Conservation (phyloP, 2,113 vertebrate species). For the Elaphurus davidianus region DNA sequence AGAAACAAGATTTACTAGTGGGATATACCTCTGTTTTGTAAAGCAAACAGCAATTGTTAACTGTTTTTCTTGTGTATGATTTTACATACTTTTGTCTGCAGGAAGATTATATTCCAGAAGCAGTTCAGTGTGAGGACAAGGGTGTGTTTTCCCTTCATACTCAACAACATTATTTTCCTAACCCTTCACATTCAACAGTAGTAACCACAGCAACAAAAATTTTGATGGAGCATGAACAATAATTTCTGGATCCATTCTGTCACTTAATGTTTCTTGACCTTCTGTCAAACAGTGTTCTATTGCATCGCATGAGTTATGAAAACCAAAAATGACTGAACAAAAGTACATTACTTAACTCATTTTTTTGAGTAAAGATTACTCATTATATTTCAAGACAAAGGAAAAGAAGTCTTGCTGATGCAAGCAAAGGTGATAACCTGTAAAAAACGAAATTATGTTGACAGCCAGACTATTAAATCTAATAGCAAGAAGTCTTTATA, state of each 20-base stretch:
- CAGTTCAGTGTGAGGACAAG: not conserved
- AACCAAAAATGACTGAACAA: not conserved
- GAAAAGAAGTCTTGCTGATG: constrained; percentile 27
- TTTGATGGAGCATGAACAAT: not conserved
- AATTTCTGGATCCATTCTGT: not conserved
- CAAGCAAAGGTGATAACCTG: constrained; percentile 20
- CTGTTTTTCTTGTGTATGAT: not conserved
- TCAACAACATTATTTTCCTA: not conserved
- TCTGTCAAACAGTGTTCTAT: not conserved
- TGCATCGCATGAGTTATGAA: constrained; percentile 21
- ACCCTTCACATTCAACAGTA: not conserved
- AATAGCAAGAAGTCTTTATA: constrained; percentile 3
- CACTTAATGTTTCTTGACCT: constrained; percentile 19
- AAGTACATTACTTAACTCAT: not conserved
- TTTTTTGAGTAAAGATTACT: constrained; percentile 16
- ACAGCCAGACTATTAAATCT: not conserved
- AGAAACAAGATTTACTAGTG: constrained; percentile 6
- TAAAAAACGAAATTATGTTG: constrained; percentile 30
- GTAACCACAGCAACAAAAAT: not conserved
- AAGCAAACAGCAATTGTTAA: not conserved
- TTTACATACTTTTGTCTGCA: not conserved
- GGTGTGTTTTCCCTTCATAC: not conserved
- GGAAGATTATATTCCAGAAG: not conserved
- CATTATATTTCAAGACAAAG: constrained; percentile 34
- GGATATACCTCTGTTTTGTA: not conserved